phyloP scores from a whole-genome alignment of 2,797 vertebrate genomes.

The Darevskia nairensis region DNA sequence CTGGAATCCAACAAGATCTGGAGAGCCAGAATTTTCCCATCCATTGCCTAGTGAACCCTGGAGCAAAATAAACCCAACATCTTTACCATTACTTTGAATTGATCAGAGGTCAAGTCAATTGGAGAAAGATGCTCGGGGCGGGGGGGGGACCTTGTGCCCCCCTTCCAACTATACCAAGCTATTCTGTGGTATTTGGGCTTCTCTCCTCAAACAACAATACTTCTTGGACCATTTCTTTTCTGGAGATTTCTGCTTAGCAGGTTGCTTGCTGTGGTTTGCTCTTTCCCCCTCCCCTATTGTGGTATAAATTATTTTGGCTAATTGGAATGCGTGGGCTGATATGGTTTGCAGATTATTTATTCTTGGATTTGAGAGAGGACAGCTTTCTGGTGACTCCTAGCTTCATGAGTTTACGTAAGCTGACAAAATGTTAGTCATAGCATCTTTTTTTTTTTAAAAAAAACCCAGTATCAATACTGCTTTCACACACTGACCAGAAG shows the following conservation, averaged over 20 bases:
- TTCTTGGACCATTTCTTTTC: slow-evolving; percentile 7
- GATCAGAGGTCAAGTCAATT: neutral
- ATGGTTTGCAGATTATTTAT: neutral
- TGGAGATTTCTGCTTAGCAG: neutral
- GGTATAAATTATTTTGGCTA: neutral
- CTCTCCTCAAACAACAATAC: neutral
- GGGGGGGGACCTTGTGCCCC: neutral
- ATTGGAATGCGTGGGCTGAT: neutral
- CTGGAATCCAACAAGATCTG: too few relatives aligned
- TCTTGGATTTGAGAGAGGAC: neutral
- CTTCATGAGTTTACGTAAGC: neutral
- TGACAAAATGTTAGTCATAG: neutral
- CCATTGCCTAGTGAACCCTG: neutral
- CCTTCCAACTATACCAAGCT: neutral
- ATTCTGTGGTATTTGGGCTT: neutral
- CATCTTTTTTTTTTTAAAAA: neutral
- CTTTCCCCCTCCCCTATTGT: neutral
- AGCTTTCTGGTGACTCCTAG: neutral
- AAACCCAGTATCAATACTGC: neutral
- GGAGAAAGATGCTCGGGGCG: neutral
- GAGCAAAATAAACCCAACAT: neutral
- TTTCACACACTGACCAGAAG: slow-evolving; percentile 60
- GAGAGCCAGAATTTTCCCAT: too few relatives aligned
- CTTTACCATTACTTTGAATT: neutral
- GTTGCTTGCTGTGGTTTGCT: neutral